These are phyloP conservation scores for Agapostemon virescens DNA, from an alignment of 2,888 invertebrate species.

Conservation along the genomic window DNA sequence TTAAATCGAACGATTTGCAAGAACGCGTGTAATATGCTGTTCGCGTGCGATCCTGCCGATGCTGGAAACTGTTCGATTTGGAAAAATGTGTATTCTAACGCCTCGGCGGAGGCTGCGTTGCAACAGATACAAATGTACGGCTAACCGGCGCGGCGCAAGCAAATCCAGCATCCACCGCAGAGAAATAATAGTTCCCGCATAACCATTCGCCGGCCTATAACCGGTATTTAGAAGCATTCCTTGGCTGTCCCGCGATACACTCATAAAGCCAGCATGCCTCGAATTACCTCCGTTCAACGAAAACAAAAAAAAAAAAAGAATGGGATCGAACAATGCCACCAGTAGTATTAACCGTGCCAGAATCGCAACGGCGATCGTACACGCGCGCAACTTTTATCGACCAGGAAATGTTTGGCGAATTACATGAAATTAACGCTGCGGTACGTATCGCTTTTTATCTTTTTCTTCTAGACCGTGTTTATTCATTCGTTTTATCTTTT, in stretches of 20 bases:
- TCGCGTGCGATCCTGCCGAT: slow-evolving; percentile 46
- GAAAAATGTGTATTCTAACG: slow-evolving; percentile 40
- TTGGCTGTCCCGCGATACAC: slow-evolving; percentile 55
- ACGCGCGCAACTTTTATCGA: slow-evolving; percentile 49
- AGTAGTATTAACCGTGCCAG: slow-evolving; percentile 37
- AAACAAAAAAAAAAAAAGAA: slow-evolving; percentile 11
- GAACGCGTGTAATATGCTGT: slow-evolving; percentile 50
- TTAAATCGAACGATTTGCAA: slow-evolving; percentile 49
- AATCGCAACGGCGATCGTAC: slow-evolving; percentile 28
- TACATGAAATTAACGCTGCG: slow-evolving; percentile 5
- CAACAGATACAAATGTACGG: slow-evolving; percentile 48
- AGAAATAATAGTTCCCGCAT: slow-evolving; percentile 51
- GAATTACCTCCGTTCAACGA: slow-evolving; percentile 54
- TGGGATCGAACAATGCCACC: slow-evolving; percentile 57
- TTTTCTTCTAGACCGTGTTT: too few relatives aligned
- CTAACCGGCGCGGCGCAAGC: slow-evolving; percentile 19
- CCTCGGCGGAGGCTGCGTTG: slow-evolving; percentile 29
- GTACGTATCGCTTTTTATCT: too few relatives aligned
- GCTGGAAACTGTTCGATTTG: slow-evolving; percentile 25
- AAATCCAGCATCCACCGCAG: slow-evolving; percentile 47
- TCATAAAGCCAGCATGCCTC: slow-evolving; percentile 62
- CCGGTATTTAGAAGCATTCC: slow-evolving; percentile 66
- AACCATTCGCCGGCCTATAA: slow-evolving; percentile 48
- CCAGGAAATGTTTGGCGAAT: slow-evolving; percentile 26
- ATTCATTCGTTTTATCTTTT: too few relatives aligned